Conservation (phyloP, 53 echinoderm and acorn worm species). For the Zoroaster sp. region DNA sequence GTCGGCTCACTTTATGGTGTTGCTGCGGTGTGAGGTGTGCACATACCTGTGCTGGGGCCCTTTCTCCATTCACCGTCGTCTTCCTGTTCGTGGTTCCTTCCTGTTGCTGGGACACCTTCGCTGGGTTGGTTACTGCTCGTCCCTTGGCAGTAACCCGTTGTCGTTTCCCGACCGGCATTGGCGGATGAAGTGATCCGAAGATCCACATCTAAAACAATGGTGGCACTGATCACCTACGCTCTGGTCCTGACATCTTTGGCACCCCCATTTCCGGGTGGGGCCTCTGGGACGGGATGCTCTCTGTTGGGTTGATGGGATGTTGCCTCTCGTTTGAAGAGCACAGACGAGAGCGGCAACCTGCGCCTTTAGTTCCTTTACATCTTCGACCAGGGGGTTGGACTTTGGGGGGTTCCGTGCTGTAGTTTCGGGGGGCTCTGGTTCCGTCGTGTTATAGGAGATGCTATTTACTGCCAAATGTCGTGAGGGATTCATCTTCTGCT, state of each 20-base stretch:
- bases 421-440: neutral
- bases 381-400: neutral
- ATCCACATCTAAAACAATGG: conserved; percentile 55
- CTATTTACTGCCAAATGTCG: neutral
- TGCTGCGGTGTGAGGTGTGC: conserved; percentile 27
- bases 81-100: neutral
- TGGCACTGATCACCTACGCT: conserved; percentile 10
- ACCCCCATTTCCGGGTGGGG: conserved; percentile 10
- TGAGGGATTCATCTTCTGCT: neutral
- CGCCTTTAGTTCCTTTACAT: neutral
- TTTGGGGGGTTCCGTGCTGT: neutral
- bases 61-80: neutral
- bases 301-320: neutral
- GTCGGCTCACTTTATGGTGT: neutral
- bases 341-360: neutral
- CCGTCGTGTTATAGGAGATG: neutral
- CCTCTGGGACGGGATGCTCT: neutral
- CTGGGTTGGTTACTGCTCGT: conserved; percentile 23
- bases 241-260: neutral
- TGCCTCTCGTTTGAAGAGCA: neutral
- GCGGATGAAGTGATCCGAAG: neutral
- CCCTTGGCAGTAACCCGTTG: conserved; percentile 16
- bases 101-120: neutral
- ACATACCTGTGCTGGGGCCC: neutral
- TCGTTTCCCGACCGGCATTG: conserved; percentile 41